Conservation (phyloP, 1,140 invertebrate species). For the Diprion similis region DNA sequence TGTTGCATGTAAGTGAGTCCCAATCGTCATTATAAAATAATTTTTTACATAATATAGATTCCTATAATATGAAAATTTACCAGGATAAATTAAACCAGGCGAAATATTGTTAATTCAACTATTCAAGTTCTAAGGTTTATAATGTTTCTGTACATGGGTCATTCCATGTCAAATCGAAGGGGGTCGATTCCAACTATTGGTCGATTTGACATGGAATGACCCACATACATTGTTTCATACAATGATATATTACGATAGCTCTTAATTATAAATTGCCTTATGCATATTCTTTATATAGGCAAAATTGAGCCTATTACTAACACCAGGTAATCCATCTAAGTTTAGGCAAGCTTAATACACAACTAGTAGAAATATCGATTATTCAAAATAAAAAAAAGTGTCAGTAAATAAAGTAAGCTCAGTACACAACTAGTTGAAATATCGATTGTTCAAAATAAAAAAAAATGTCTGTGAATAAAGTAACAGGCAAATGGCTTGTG, state of each 20-base stretch:
- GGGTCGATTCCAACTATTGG: too few species aligned
- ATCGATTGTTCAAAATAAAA: not conserved
- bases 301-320: not conserved
- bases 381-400: not conserved
- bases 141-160: slow-evolving; percentile 31
- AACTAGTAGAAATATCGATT: not conserved
- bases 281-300: not conserved
- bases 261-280: slow-evolving; percentile 30
- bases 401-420: not conserved
- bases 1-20: not conserved
- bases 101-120: not conserved
- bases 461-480: not conserved
- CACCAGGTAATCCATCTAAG: not conserved
- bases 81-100: slow-evolving; percentile 10
- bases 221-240: slow-evolving; percentile 27
- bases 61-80: too few species aligned
- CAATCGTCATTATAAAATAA: not conserved
- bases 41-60: not conserved
- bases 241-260: slow-evolving; percentile 21
- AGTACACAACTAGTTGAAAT: not conserved
- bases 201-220: too few species aligned
- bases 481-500: too few species aligned
- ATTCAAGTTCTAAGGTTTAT: not conserved
- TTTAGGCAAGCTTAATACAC: not conserved
- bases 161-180: too few species aligned